phyloP scores from a whole-genome alignment of 2,888 invertebrate species.

The Craniophora ligustri region DNA sequence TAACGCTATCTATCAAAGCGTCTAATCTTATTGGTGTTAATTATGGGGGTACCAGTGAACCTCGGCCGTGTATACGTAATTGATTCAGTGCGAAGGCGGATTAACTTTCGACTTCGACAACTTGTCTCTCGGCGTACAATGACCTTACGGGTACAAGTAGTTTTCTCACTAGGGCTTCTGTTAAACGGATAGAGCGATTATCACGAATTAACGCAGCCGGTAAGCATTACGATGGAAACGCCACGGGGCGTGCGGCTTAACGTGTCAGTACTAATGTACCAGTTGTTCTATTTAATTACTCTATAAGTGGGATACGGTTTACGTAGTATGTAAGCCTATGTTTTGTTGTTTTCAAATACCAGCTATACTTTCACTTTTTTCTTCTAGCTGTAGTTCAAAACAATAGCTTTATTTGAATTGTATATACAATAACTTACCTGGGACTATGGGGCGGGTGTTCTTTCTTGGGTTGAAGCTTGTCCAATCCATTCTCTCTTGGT shows the following conservation, averaged over 20 bases:
- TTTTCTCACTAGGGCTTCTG: slow-evolving; percentile 78
- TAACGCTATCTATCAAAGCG: slow-evolving; percentile 68
- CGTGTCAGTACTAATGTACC: slow-evolving; percentile 53
- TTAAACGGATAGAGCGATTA: slow-evolving; percentile 82
- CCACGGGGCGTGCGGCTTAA: slow-evolving; percentile 64
- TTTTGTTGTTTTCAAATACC: not conserved
- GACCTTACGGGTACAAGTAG: slow-evolving; percentile 75
- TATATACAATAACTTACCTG: slow-evolving; percentile 65
- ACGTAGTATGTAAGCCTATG: slow-evolving; percentile 24
- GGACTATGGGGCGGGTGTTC: slow-evolving; percentile 93
- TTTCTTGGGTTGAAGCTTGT: slow-evolving; percentile 93
- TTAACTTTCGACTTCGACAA: slow-evolving; percentile 73
- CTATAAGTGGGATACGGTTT: slow-evolving; percentile 47
- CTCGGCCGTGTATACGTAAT: slow-evolving; percentile 72
- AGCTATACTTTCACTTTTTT: not conserved
- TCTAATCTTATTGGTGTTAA: slow-evolving; percentile 79
- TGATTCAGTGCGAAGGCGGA: slow-evolving; percentile 77
- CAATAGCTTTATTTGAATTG: slow-evolving; percentile 2
- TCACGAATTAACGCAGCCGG: slow-evolving; percentile 68
- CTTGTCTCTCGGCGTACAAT: slow-evolving; percentile 69
- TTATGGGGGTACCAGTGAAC: slow-evolving; percentile 73
- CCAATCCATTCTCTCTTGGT: slow-evolving; percentile 95
- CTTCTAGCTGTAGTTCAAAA: not conserved
- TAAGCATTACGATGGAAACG: slow-evolving; percentile 59
- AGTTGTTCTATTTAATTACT: slow-evolving; percentile 54